These are phyloP conservation scores for Panzeria rudis DNA, from an alignment of 2,888 invertebrate genomes.

Conservation along the genomic window DNA sequence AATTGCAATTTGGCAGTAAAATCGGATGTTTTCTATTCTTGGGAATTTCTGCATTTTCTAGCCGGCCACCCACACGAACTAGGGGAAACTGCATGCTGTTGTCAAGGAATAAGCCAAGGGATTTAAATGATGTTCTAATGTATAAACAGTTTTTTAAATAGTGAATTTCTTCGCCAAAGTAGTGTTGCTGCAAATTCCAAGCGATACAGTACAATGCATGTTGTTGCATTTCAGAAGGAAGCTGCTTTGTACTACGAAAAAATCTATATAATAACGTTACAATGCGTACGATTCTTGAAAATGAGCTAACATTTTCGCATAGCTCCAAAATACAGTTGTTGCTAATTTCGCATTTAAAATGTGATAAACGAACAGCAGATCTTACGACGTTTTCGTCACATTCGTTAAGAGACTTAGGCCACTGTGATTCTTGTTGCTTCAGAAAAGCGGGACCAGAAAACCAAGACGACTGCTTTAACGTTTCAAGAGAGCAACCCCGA, in stretches of 20 bases:
- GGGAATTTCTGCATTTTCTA: slow-evolving; percentile 40
- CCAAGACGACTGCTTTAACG: slow-evolving; percentile 37
- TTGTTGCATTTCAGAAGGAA: neutral
- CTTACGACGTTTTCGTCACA: slow-evolving; percentile 29
- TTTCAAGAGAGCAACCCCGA: slow-evolving; percentile 49
- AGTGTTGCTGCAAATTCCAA: slow-evolving; percentile 17
- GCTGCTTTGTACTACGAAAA: neutral
- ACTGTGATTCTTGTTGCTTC: slow-evolving; percentile 13
- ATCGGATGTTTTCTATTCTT: slow-evolving; percentile 31
- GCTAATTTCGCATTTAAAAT: slow-evolving; percentile 37
- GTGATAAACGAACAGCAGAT: slow-evolving; percentile 22
- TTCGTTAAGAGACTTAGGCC: slow-evolving; percentile 13
- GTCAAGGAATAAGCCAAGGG: slow-evolving; percentile 19
- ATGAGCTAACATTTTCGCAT: slow-evolving; percentile 30
- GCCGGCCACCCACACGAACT: slow-evolving; percentile 55
- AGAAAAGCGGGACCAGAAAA: slow-evolving; percentile 33
- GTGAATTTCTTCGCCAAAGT: slow-evolving; percentile 12
- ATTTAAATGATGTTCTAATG: slow-evolving; percentile 32
- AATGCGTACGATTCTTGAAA: slow-evolving; percentile 22
- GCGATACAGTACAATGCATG: slow-evolving; percentile 8
- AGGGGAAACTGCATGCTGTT: neutral
- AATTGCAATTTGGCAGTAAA: too few species aligned
- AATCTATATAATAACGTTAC: slow-evolving; percentile 5
- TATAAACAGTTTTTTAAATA: neutral
- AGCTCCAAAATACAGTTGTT: slow-evolving; percentile 15